Conservation (phyloP, 2,888 invertebrate species). For the Myathropa florea region DNA sequence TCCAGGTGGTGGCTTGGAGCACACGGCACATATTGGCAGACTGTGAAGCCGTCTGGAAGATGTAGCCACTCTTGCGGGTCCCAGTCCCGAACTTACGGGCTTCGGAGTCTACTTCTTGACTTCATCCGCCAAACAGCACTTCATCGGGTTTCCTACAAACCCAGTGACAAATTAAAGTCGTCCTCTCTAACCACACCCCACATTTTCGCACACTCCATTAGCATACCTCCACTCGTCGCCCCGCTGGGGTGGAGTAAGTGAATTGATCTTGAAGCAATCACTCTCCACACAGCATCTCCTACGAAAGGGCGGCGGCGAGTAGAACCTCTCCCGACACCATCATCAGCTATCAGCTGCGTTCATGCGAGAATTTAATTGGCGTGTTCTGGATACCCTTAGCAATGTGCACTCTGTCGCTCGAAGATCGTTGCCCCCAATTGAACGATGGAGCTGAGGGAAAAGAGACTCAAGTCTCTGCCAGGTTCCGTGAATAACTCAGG, state of each 20-base stretch:
- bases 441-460: slow-evolving; percentile 2
- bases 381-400: background rate
- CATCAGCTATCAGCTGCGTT: slow-evolving; percentile 1
- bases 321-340: background rate
- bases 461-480: slow-evolving; percentile 16
- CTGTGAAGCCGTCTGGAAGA: no score
- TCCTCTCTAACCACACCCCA: no score
- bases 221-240: background rate
- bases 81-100: no score
- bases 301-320: background rate
- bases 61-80: no score
- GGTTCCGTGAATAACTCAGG: slow-evolving; percentile 36
- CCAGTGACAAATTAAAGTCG: background rate
- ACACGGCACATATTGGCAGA: no score
- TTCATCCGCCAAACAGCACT: no score
- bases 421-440: slow-evolving; percentile 60
- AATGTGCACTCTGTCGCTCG: background rate
- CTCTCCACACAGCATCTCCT: background rate
- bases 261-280: slow-evolving; percentile 11
- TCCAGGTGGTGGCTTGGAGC: no score
- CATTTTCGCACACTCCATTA: no score
- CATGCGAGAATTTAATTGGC: slow-evolving; percentile 41
- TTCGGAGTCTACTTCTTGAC: no score
- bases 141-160: no score
- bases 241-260: background rate